Conservation (phyloP, 2,797 vertebrate genomes). For the Sebastes alutus region DNA sequence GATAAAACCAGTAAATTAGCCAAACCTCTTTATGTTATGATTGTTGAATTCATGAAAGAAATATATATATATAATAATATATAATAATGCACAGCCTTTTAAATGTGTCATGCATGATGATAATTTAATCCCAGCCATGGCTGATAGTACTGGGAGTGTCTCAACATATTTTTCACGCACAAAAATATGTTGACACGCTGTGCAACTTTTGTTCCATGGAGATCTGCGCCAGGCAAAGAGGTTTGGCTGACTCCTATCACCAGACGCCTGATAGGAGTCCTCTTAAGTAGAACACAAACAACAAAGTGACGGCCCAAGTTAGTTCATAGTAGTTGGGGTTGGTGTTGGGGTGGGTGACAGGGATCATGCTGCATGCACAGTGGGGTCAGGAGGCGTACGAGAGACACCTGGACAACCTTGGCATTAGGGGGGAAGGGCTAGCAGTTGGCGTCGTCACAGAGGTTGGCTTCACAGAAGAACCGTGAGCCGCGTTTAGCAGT, state of each 20-base stretch:
- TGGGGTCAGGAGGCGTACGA: conserved; percentile 66
- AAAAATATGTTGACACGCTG: conserved; percentile 45
- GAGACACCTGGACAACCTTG: conserved; percentile 85
- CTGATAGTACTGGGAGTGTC: conserved; percentile 7
- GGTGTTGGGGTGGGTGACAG: conserved; percentile 28
- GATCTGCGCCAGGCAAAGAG: conserved; percentile 66
- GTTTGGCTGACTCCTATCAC: conserved; percentile 76
- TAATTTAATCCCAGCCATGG: conserved; percentile 6
- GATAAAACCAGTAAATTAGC: conserved; percentile 48
- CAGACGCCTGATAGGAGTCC: conserved; percentile 55
- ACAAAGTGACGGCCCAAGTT: conserved; percentile 67
- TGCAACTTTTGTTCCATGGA: neutral
- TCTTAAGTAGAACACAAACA: conserved; percentile 49
- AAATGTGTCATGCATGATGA: conserved; percentile 53
- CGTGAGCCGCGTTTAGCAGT: conserved; percentile 97
- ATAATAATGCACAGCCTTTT: conserved; percentile 35
- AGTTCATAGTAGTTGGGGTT: conserved; percentile 57
- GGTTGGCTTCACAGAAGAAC: conserved; percentile 98
- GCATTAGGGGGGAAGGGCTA: conserved; percentile 85
- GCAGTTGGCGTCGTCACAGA: conserved; percentile 98
- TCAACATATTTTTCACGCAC: conserved; percentile 41
- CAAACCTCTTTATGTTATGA: conserved; percentile 73
- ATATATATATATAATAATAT: neutral
- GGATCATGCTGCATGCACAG: conserved; percentile 81
- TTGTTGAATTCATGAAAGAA: conserved; percentile 15